These are phyloP conservation scores for Laticauda laticaudata DNA, from an alignment of 2,113 vertebrate genomes.

Conservation along the genomic window DNA sequence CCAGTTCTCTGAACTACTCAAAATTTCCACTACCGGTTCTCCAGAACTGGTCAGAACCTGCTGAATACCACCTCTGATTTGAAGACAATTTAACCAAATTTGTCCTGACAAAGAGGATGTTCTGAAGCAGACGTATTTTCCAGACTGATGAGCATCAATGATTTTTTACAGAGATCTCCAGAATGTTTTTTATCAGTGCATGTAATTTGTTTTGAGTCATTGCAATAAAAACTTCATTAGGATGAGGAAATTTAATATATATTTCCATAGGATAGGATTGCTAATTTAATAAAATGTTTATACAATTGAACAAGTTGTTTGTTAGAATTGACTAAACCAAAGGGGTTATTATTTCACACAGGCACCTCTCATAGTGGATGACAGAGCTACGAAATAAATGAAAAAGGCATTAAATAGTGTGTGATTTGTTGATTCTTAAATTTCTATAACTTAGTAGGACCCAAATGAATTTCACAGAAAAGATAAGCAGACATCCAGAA, in stretches of 20 bases:
- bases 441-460: neutral
- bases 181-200: neutral
- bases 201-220: neutral
- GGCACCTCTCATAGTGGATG: neutral
- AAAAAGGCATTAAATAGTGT: neutral
- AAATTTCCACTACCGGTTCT: too few relatives aligned
- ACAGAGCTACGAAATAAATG: neutral
- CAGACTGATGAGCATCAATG: neutral
- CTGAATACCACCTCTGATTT: neutral
- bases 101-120: neutral
- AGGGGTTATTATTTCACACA: neutral
- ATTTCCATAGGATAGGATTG: neutral
- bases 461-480: neutral
- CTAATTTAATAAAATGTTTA: neutral
- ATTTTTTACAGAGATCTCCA: neutral
- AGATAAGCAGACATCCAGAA: neutral
- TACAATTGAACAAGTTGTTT: neutral
- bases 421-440: neutral
- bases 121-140: neutral
- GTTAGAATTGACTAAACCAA: neutral
- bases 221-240: neutral
- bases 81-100: neutral
- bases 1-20: too few relatives aligned
- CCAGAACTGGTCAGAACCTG: too few relatives aligned
- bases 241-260: neutral